These are phyloP conservation scores for Germaria angustata DNA, from an alignment of 2,888 invertebrate genomes.

Conservation along the genomic window DNA sequence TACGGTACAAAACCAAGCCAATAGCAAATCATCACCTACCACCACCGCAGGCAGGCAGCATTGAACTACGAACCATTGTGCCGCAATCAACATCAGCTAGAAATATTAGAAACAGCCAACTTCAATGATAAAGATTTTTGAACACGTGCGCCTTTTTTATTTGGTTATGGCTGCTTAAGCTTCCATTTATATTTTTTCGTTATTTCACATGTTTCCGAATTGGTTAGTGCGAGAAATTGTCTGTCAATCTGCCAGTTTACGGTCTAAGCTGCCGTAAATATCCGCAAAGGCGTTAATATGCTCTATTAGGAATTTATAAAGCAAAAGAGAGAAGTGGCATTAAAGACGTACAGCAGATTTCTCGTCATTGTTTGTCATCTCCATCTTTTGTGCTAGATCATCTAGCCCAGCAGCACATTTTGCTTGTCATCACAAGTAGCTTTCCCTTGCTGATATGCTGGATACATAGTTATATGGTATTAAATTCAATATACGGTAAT, in stretches of 20 bases:
- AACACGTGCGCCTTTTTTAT: slow-evolving; percentile 54
- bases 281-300: slow-evolving; percentile 44
- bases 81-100: neutral
- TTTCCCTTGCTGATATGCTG: neutral
- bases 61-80: neutral
- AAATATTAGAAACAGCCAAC: slow-evolving; percentile 13
- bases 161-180: slow-evolving; percentile 61
- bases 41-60: neutral
- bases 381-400: slow-evolving; percentile 37
- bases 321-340: slow-evolving; percentile 12
- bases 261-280: slow-evolving; percentile 2
- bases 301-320: neutral
- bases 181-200: slow-evolving; percentile 22
- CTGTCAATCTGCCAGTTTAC: slow-evolving; percentile 43
- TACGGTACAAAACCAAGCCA: slow-evolving; percentile 27
- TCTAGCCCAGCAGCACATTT: slow-evolving; percentile 6
- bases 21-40: slow-evolving; percentile 24
- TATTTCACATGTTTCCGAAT: neutral
- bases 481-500: slow-evolving; percentile 40
- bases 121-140: slow-evolving; percentile 17
- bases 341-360: slow-evolving; percentile 36
- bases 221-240: slow-evolving; percentile 25
- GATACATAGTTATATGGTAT: neutral
- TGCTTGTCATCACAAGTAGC: slow-evolving; percentile 13
- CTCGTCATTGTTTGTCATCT: neutral